These are phyloP conservation scores for Amblyopsis rosae DNA, from an alignment of 2,113 vertebrate genomes.

Conservation along the genomic window DNA sequence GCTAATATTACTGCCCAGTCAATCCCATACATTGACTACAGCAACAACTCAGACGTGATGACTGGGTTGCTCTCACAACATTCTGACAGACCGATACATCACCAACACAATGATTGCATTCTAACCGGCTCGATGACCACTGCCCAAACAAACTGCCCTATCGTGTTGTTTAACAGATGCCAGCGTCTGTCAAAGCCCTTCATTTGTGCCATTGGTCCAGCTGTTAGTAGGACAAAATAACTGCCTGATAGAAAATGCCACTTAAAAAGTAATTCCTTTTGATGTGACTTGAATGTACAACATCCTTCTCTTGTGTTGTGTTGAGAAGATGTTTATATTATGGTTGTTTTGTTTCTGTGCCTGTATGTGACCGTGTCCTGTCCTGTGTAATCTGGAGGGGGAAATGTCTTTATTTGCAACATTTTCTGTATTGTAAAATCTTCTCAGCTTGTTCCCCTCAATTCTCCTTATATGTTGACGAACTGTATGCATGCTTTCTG, in stretches of 20 bases:
- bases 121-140: conserved; percentile 48
- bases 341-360: conserved; percentile 34
- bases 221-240: conserved; percentile 50
- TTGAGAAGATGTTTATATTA: conserved; percentile 44
- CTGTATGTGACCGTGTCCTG: conserved; percentile 68
- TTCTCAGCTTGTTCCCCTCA: conserved; percentile 50
- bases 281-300: conserved; percentile 82
- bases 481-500: conserved; percentile 81
- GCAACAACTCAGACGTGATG: not conserved
- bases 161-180: conserved; percentile 23
- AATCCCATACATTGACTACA: conserved; percentile 3
- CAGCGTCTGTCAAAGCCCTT: conserved; percentile 16
- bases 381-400: conserved; percentile 75
- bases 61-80: conserved; percentile 13
- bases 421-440: conserved; percentile 68
- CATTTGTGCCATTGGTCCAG: conserved; percentile 35
- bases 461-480: conserved; percentile 65
- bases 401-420: conserved; percentile 74
- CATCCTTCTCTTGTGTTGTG: conserved; percentile 75
- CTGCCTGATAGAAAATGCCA: conserved; percentile 62
- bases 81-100: conserved; percentile 12
- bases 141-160: conserved; percentile 58
- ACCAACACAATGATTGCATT: conserved; percentile 30
- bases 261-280: conserved; percentile 61
- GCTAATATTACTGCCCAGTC: conserved; percentile 59